Base-by-base conservation (phyloP, 1,140 invertebrate genomes). In the Teleopsis dalmanni region DNA sequence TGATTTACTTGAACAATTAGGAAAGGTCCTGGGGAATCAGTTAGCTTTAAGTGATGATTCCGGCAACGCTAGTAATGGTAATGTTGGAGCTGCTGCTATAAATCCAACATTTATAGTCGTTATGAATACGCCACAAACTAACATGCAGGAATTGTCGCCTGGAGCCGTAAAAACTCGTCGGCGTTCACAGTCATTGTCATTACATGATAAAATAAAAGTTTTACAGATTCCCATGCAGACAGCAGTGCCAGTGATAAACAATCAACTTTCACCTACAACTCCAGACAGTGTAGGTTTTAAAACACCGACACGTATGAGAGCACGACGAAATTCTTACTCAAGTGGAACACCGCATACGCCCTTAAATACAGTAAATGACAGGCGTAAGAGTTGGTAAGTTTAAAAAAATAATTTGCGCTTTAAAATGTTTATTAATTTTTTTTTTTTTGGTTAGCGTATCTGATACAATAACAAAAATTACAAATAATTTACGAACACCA, bases 31-130 rank as follows among this genome's bases (percentile, higher is more conserved):
- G 4, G 48, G 40, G 3, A 34, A 51, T 11, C 47, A 53, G 11
- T 21, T 43, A 35, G 14, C 43, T 3, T 21, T 21, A 18, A 16
- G 14, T 7, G 16, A 21, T 34, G 9, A 38, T 23, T 4, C 22
- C 18, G 22, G 33, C 13, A 19, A 9, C 7, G 41, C 18, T 29
- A 9, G 10, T 13, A 19, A 8, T 10, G 31, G 21, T 13, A 10
- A 13, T 5, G 7, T 29, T 13, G 31, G 10, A 8, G 31, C 44
- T 29, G 36, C 33, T 6, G 9, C 22, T 13, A 45, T 18, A 26
- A 46, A 45, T 42, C 47, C 51, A 3, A 53, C 51, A 22, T 41
- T 49, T 35, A 53, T 53, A 35, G 51, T 53, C 4, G 47, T 53
- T 13, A 41, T 53, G 51, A 37, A 29, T 36, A 33, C 47, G 21